Percentiles rank a stretch among this genome's conserved stretches.
phyloP scores from a whole-genome alignment of 2,888 invertebrate genomes.

The Unio pictorum region DNA sequence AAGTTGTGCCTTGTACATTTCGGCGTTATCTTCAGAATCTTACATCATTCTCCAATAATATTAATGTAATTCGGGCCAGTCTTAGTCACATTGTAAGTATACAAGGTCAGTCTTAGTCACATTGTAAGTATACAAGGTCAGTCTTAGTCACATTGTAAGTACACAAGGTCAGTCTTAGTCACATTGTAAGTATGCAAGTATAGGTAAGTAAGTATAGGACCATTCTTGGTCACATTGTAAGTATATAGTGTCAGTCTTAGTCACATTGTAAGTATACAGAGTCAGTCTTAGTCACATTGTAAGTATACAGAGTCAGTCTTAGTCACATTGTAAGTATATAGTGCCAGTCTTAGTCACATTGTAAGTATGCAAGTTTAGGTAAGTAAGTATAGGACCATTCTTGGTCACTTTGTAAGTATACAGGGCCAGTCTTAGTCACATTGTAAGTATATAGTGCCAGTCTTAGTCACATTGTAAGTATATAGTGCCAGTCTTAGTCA shows the following conservation, averaged over 20 bases:
- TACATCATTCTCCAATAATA: conserved; percentile 38
- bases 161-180: conserved; percentile 35
- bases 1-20: conserved; percentile 54
- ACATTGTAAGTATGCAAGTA: conserved; percentile 51
- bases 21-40: conserved; percentile 42
- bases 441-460: conserved; percentile 50
- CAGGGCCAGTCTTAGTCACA: conserved; percentile 41
- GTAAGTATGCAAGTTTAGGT: no score
- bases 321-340: conserved; percentile 43
- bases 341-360: conserved; percentile 44
- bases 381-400: conserved; percentile 39
- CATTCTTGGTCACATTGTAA: conserved; percentile 44
- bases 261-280: conserved; percentile 45
- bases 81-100: conserved; percentile 48
- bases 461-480: conserved; percentile 46
- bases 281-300: conserved; percentile 47
- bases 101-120: no score
- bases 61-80: conserved; percentile 59
- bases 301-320: conserved; percentile 42
- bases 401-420: conserved; percentile 46
- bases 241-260: conserved; percentile 41
- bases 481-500: conserved; percentile 40
- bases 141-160: conserved; percentile 47
- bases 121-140: conserved; percentile 23
- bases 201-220: no score